Evolutionary conservation across 2,113 vertebrate species (phyloP).

Genomic region (Progne subis): DNA sequence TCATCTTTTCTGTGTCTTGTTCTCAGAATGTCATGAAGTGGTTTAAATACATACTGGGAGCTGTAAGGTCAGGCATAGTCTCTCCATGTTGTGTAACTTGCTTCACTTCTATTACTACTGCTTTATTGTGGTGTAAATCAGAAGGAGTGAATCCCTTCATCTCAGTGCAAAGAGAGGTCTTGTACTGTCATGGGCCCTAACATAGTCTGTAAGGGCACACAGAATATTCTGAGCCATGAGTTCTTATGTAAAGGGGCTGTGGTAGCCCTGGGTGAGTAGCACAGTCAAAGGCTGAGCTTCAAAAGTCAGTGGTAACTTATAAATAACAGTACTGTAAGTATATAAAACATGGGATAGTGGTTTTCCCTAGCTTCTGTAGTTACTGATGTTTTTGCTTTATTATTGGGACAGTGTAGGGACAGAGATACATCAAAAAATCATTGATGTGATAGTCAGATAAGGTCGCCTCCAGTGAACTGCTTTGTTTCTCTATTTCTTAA

Average conservation of each 20-base stretch:
- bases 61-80: neutral
- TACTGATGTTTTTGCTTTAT: neutral
- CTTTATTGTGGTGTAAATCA: neutral
- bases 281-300: neutral
- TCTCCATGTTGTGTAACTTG: accelerated
- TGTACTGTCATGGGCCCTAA: neutral
- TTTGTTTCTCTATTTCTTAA: neutral
- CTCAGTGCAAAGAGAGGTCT: neutral
- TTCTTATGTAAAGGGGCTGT: neutral
- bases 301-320: neutral
- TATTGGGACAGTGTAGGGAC: neutral
- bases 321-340: neutral
- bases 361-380: neutral
- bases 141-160: neutral
- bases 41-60: neutral
- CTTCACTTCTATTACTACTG: neutral
- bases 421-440: neutral
- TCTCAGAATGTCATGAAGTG: neutral
- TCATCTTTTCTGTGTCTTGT: neutral
- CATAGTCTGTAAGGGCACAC: neutral
- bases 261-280: neutral
- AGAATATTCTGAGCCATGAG: neutral
- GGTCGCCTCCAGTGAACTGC: neutral
- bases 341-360: neutral
- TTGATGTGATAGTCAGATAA: neutral